Conservation (phyloP, 2,113 vertebrate genomes). For the Anguilla japonica region DNA sequence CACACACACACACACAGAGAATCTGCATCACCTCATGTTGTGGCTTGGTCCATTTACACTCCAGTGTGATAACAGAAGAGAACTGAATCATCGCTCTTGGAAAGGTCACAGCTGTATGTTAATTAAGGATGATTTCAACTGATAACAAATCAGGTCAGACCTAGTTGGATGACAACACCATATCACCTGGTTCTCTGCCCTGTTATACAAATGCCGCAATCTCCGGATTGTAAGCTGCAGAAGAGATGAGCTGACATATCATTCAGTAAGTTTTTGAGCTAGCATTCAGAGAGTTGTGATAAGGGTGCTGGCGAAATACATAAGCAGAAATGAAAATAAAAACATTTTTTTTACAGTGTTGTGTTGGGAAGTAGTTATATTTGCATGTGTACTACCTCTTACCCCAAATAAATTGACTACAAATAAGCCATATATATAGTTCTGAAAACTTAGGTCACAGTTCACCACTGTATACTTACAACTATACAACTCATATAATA, state of each 20-base stretch:
- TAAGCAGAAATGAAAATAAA: background rate
- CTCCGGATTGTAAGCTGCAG: conserved; percentile 8
- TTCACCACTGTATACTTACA: no score
- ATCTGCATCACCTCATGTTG: background rate
- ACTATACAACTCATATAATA: no score
- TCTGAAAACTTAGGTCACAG: no score
- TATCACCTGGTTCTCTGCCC: background rate
- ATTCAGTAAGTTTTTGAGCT: background rate
- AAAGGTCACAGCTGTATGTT: conserved; percentile 15
- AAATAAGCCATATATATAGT: no score
- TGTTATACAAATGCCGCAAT: conserved; percentile 8
- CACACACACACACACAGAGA: conserved; percentile 18
- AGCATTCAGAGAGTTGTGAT: background rate
- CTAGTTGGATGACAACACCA: conserved; percentile 8
- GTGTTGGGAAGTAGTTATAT: no score
- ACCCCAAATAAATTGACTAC: no score
- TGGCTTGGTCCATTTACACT: background rate
- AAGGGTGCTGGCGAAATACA: background rate
- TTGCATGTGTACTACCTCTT: no score
- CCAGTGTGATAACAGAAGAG: conserved; percentile 8
- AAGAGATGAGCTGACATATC: conserved; percentile 15
- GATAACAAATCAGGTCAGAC: conserved; percentile 25
- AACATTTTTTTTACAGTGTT: background rate
- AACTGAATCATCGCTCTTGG: conserved; percentile 10
- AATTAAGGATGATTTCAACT: conserved; percentile 17